Evolutionary conservation across 2,797 vertebrate species (phyloP).

Genomic region (Botia kubotai): DNA sequence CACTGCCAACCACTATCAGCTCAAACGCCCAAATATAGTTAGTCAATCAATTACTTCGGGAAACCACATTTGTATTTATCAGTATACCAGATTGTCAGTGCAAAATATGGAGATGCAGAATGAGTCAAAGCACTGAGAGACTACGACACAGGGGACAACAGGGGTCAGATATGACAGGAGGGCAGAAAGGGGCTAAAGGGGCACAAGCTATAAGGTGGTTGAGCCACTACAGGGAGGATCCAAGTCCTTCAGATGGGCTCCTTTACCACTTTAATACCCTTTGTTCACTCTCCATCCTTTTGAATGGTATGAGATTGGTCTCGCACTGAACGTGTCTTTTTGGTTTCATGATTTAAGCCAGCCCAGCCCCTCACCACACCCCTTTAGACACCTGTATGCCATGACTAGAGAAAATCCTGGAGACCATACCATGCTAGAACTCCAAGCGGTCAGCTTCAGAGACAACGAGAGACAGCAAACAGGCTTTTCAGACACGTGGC

Average conservation of each 20-base stretch:
- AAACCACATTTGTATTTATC: slow-evolving; percentile 19
- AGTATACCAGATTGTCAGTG: neutral
- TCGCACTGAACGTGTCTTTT: slow-evolving; percentile 38
- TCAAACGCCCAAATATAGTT: neutral
- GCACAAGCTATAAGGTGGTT: slow-evolving; percentile 34
- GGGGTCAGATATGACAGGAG: slow-evolving; percentile 56
- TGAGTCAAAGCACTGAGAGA: slow-evolving; percentile 40
- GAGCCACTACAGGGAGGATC: slow-evolving; percentile 57
- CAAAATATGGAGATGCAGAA: slow-evolving; percentile 35
- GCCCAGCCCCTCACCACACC: slow-evolving; percentile 88
- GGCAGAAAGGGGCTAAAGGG: slow-evolving; percentile 54
- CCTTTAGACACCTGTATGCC: slow-evolving; percentile 83
- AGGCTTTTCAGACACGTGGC: slow-evolving; percentile 97
- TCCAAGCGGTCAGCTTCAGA: slow-evolving; percentile 99
- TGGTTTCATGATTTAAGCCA: slow-evolving; percentile 76
- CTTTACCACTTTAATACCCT: slow-evolving; percentile 51
- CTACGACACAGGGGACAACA: slow-evolving; percentile 39
- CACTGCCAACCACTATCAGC: neutral
- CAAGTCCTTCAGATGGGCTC: slow-evolving; percentile 38
- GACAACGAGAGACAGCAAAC: slow-evolving; percentile 99
- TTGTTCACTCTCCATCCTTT: slow-evolving; percentile 39
- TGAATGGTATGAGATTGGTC: slow-evolving; percentile 48
- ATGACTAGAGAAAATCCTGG: slow-evolving; percentile 83
- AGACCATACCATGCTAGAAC: slow-evolving; percentile 99
- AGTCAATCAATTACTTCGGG: neutral